These are phyloP conservation scores for Deroplatys truncata DNA, from an alignment of 2,888 invertebrate genomes.

Conservation along the genomic window DNA sequence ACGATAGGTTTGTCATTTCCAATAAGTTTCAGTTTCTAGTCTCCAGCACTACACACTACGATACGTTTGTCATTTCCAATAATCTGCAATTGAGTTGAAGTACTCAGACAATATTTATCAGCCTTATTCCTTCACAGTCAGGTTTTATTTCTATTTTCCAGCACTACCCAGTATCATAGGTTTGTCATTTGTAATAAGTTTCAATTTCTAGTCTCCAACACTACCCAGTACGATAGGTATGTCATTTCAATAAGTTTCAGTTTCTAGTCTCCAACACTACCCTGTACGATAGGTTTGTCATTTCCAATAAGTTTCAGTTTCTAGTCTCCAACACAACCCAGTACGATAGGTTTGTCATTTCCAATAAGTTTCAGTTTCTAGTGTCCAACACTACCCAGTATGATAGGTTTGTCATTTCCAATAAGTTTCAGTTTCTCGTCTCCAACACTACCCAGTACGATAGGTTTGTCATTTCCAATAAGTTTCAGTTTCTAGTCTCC, in stretches of 20 bases:
- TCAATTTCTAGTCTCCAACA: not conserved
- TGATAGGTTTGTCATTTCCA: not conserved
- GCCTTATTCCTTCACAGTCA: too few relatives aligned
- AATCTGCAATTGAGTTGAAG: not conserved
- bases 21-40: too few relatives aligned
- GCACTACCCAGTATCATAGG: not conserved
- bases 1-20: not conserved
- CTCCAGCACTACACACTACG: not conserved
- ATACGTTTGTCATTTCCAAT: not conserved
- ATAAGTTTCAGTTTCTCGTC: too few relatives aligned
- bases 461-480: not conserved
- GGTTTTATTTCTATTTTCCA: not conserved
- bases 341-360: not conserved
- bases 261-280: not conserved
- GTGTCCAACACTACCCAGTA: not conserved
- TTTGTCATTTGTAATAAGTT: not conserved
- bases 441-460: not conserved
- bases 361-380: too few relatives aligned
- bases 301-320: not conserved
- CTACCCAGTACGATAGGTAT: not conserved
- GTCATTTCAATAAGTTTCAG: too few relatives aligned
- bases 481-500: too few relatives aligned
- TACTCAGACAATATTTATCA: not conserved
- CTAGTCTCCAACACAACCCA: not conserved
- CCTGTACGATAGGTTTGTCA: not conserved